phyloP scores from a whole-genome alignment of 2,888 invertebrate genomes.

The Andrena marginata region DNA sequence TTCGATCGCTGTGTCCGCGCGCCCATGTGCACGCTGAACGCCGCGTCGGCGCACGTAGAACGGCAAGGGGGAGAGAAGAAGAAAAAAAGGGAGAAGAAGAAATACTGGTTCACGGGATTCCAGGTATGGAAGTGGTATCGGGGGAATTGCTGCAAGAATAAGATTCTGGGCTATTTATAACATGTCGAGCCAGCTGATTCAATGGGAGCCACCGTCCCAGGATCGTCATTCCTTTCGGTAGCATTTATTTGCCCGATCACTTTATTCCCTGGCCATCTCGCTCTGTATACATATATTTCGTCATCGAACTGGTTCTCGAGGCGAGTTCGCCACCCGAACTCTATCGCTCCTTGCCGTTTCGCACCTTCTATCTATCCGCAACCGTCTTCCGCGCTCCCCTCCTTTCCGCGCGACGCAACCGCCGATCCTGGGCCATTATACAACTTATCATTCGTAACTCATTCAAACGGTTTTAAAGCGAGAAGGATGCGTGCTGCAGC shows the following conservation, averaged over 20 bases:
- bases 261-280: constrained; percentile 54
- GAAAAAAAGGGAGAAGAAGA: constrained; percentile 49
- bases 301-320: constrained; percentile 69
- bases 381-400: too few species aligned
- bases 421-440: constrained; percentile 30
- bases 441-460: constrained; percentile 33
- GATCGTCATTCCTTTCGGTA: constrained; percentile 34
- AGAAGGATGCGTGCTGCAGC: constrained; percentile 51
- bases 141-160: constrained; percentile 68
- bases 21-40: constrained; percentile 8
- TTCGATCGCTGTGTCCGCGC: constrained; percentile 1
- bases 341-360: constrained; percentile 15
- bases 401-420: constrained; percentile 2
- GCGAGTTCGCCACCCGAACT: constrained; percentile 47
- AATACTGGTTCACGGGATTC: constrained; percentile 63
- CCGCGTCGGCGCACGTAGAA: constrained; percentile 19
- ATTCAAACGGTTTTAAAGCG: constrained; percentile 27
- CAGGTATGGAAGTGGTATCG: constrained; percentile 72
- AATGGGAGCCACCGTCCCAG: constrained; percentile 57
- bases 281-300: constrained; percentile 37
- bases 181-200: constrained; percentile 72
- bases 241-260: constrained; percentile 66
- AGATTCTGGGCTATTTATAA: constrained; percentile 76
- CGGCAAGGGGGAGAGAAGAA: neutral
- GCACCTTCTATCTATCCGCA: neutral